phyloP scores from a whole-genome alignment of 2,888 invertebrate genomes.

The Lordiphosa andalusiaca region DNA sequence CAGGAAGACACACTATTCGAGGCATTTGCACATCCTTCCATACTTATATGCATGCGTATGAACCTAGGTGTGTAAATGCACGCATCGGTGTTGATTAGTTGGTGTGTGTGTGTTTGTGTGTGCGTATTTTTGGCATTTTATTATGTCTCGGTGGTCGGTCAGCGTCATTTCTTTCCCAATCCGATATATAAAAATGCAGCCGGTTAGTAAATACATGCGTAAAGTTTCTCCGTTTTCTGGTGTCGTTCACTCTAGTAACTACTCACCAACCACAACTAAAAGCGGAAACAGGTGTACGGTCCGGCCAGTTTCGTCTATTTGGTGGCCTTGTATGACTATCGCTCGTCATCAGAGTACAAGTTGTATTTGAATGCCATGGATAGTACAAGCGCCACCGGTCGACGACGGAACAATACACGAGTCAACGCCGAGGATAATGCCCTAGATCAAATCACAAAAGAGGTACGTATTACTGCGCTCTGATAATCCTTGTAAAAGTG shows the following conservation, averaged over 20 bases:
- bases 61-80: background rate
- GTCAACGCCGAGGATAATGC: slow-evolving; percentile 97
- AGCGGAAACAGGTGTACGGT: slow-evolving; percentile 6
- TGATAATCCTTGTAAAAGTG: too few species aligned
- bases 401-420: slow-evolving; percentile 90
- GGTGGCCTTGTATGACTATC: slow-evolving; percentile 4
- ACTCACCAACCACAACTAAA: background rate
- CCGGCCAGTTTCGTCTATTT: slow-evolving; percentile 4
- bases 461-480: slow-evolving; percentile 84
- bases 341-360: slow-evolving; percentile 3
- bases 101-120: too few species aligned
- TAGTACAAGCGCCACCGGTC: slow-evolving; percentile 81
- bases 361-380: slow-evolving; percentile 69
- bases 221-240: background rate
- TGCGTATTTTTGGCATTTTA: too few species aligned
- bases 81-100: background rate
- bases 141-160: too few species aligned
- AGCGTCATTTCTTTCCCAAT: too few species aligned
- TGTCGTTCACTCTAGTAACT: slow-evolving; percentile 5
- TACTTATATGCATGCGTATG: background rate
- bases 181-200: too few species aligned
- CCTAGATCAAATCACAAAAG: slow-evolving; percentile 97
- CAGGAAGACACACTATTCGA: too few species aligned
- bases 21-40: background rate
- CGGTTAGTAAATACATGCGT: too few species aligned